Percentiles rank a stretch among this genome's conserved stretches.
These are phyloP conservation scores for Tonatia bakeri DNA, from an alignment of 2,113 vertebrate genomes.

Conservation along the genomic window DNA sequence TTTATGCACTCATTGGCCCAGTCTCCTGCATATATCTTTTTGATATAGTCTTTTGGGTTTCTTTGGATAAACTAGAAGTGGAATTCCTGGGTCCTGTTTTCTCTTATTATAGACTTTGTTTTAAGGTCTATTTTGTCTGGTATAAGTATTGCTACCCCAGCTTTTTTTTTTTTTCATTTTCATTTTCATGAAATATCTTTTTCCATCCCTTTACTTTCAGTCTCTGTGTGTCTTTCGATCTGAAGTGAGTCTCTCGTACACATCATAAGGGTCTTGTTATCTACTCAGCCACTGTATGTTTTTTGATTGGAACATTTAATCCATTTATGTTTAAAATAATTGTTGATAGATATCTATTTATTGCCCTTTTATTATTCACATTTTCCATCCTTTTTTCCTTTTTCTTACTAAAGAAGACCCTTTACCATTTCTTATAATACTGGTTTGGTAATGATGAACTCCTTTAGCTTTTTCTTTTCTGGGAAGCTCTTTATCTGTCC, in stretches of 20 bases:
- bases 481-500: neutral
- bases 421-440: neutral
- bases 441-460: neutral
- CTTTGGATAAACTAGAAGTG: neutral
- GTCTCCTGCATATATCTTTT: neutral
- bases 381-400: neutral
- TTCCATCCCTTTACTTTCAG: neutral
- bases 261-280: neutral
- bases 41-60: neutral
- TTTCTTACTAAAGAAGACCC: neutral
- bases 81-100: neutral
- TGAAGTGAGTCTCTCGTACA: neutral
- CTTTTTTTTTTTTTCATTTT: neutral
- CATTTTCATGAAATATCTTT: neutral
- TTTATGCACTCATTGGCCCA: too few relatives aligned
- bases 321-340: neutral
- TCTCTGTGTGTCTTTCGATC: neutral
- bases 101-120: neutral
- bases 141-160: neutral
- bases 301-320: neutral
- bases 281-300: neutral
- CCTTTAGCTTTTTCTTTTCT: neutral
- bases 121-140: neutral
- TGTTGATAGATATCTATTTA: neutral
- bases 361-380: neutral